Base-by-base conservation (phyloP, 2,797 vertebrate species). In the Chiropotes sagulatus region DNA sequence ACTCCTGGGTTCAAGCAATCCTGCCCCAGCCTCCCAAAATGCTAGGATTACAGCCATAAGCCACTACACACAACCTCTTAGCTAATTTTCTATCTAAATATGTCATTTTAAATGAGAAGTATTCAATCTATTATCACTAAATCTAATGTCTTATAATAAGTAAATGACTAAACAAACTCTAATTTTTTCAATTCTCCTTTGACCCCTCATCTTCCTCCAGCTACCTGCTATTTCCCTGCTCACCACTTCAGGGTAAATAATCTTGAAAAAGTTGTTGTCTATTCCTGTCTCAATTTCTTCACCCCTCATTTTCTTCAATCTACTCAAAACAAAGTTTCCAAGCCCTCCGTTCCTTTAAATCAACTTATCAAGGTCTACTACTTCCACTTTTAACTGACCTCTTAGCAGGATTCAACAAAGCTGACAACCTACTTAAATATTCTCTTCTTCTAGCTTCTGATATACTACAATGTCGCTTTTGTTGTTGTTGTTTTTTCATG, bases 281-380 rank as follows among this genome's bases (percentile, higher is more conserved):
- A 22, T 20, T 46, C 2, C 30, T 30, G 7, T 78, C 79, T 85
- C 36, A 6, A 82, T 36, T 90, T 61, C 39, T 89, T 72, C 48
- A 80, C 10, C 36, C 81, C 36, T 76, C 46, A 73, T 48, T 80
- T 96, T 50, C 92, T 88, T 93, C 87, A 57, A 12, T 50, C 36
- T 93, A 33, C n/a, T 89, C 80, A 88, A 97, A 83, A 87, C 57
- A 76, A 70, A 79, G 79, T 64, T 76, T 75, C 52, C 64, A 92
- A 94, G 78, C 36, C 11, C 92, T 75, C 22, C 1, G 46, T 14
- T 39, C 79, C 44, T 86, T 48, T 81, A 48, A 88, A 86, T 44
- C 70, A 52, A 67, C 33, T 86, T 79, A 67, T n/a, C 57, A 86
- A 64, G 14, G 73, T 46, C 87, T 93, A 83, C 24, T 12, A 75